phyloP scores from a whole-genome alignment of 2,888 invertebrate species.

The Drosophila austrosaltans region DNA sequence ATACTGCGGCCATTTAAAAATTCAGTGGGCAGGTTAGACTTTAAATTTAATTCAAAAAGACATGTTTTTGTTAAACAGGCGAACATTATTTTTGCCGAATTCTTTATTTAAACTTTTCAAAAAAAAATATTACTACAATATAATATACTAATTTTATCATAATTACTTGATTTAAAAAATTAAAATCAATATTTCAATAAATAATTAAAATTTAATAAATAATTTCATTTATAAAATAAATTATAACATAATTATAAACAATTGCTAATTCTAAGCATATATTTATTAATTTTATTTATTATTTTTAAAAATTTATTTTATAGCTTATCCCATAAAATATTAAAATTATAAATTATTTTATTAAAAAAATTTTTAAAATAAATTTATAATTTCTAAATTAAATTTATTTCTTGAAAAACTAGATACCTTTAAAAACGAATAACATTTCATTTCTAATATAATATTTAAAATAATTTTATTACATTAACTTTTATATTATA shows the following conservation, averaged over 20 bases:
- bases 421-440: slow-evolving; percentile 88
- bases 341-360: slow-evolving; percentile 83
- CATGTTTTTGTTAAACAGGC: slow-evolving; percentile 92
- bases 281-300: slow-evolving; percentile 82
- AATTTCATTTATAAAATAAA: slow-evolving; percentile 84
- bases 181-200: slow-evolving; percentile 83
- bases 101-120: slow-evolving; percentile 85
- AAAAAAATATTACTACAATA: slow-evolving; percentile 68
- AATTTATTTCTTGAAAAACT: slow-evolving; percentile 88
- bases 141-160: slow-evolving; percentile 87
- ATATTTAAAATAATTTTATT: slow-evolving; percentile 86
- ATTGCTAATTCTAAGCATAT: slow-evolving; percentile 86
- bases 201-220: slow-evolving; percentile 83
- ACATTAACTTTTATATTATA: slow-evolving; percentile 86
- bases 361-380: slow-evolving; percentile 72
- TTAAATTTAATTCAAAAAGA: too few species aligned
- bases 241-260: slow-evolving; percentile 84
- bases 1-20: slow-evolving; percentile 79
- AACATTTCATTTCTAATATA: slow-evolving; percentile 87
- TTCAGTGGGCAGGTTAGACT: slow-evolving; percentile 85
- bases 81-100: slow-evolving; percentile 85
- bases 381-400: slow-evolving; percentile 82
- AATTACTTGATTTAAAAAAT: slow-evolving; percentile 84
- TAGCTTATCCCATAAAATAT: slow-evolving; percentile 85
- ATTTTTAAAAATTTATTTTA: slow-evolving; percentile 85